Evolutionary conservation across 2,113 vertebrate species (phyloP).

Genomic region (Chitala chitala): DNA sequence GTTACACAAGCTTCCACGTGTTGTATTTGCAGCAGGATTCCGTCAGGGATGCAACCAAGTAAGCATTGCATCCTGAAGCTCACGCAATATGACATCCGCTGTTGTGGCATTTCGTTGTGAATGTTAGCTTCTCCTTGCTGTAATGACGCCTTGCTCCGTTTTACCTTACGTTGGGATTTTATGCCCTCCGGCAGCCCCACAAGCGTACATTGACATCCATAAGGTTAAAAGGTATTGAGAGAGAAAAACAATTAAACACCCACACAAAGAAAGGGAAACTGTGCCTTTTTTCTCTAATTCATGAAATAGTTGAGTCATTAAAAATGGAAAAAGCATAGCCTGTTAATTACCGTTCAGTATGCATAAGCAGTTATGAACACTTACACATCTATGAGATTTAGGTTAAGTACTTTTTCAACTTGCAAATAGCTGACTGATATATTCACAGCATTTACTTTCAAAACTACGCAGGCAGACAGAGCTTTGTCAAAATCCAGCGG

Average conservation of each 20-base stretch:
- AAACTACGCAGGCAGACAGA: neutral
- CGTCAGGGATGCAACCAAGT: too few species aligned
- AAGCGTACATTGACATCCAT: neutral
- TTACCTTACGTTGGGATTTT: neutral
- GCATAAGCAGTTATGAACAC: conserved; percentile 1
- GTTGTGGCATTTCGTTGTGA: too few species aligned
- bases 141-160: conserved; percentile 5
- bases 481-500: conserved; percentile 32
- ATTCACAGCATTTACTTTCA: neutral
- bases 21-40: too few species aligned
- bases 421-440: conserved; percentile 16
- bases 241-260: neutral
- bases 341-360: conserved; percentile 7
- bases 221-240: neutral
- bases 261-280: neutral
- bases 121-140: conserved; percentile 26
- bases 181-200: neutral
- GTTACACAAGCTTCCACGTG: too few species aligned
- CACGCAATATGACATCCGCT: too few species aligned
- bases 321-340: conserved; percentile 1
- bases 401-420: conserved; percentile 13
- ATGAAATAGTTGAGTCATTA: neutral
- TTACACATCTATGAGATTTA: neutral
- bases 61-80: too few species aligned
- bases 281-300: too few species aligned